Percentiles rank a stretch among this genome's conserved stretches.
These are phyloP conservation scores for Dryomyza anilis DNA, from an alignment of 2,888 invertebrate genomes.

Conservation along the genomic window DNA sequence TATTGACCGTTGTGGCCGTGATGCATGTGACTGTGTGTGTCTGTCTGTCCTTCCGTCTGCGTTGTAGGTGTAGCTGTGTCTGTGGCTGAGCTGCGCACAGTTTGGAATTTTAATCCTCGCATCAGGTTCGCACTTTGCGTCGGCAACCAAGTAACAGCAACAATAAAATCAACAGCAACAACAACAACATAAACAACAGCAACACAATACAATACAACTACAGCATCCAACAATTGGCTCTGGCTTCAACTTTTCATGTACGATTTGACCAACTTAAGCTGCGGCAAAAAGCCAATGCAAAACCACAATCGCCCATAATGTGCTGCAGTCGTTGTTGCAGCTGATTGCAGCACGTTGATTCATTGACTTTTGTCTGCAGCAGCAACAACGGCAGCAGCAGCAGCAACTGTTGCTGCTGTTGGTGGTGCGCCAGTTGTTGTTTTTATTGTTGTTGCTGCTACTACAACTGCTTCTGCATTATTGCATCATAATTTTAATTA, in stretches of 20 bases:
- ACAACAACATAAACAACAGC: conserved; percentile 8
- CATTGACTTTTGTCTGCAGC: neutral
- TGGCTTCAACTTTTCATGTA: conserved; percentile 15
- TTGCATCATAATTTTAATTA: conserved; percentile 51
- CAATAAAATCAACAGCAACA: neutral
- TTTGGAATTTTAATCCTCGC: conserved; percentile 52
- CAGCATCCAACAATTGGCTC: conserved; percentile 1
- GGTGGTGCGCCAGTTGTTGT: neutral
- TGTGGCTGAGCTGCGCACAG: conserved; percentile 40
- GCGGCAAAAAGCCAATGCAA: conserved; percentile 23
- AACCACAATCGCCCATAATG: conserved; percentile 21
- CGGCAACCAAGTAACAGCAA: neutral
- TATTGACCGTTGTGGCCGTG: conserved; percentile 13
- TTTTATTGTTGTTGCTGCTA: neutral
- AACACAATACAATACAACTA: no score
- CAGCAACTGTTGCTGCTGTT: neutral
- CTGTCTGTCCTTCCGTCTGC: neutral
- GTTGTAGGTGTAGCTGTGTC: neutral
- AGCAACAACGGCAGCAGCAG: neutral
- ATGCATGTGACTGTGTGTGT: neutral
- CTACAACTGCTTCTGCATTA: conserved; percentile 10
- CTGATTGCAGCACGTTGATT: conserved; percentile 1
- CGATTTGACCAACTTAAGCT: conserved; percentile 24
- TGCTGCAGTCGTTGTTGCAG: conserved; percentile 9
- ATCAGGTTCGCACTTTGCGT: conserved; percentile 49